A percentile compares a stretch with the other conserved stretches of the same genome.
Evolutionary conservation across 53 echinoderm and acorn worm species (phyloP).

Genomic region (Mesocentrotus franciscanus): DNA sequence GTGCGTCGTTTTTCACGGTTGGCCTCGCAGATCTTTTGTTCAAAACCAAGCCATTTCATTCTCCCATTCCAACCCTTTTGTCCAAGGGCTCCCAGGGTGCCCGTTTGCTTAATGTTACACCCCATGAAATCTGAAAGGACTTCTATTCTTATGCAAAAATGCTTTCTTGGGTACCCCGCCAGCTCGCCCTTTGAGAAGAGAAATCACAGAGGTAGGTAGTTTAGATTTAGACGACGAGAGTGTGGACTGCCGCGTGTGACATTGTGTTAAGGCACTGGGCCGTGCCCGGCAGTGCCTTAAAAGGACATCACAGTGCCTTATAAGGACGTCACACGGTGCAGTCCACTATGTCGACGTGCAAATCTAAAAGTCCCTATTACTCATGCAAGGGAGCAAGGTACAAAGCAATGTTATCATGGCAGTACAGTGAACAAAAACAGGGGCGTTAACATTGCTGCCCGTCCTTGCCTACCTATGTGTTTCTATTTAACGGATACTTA

Average conservation of each 20-base stretch:
- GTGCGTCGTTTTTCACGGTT: not conserved
- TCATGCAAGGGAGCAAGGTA: not conserved
- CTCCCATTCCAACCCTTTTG: constrained; percentile 6
- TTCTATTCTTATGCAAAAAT: constrained; percentile 45
- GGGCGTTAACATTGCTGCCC: not conserved
- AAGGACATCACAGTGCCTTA: too few species aligned
- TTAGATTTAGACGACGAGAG: too few species aligned
- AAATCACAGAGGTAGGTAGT: not conserved
- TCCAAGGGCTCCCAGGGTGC: not conserved
- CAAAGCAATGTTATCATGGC: not conserved
- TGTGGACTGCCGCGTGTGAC: too few species aligned
- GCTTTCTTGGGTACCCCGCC: not conserved
- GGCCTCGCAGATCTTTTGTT: constrained; percentile 36
- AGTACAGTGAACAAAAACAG: not conserved
- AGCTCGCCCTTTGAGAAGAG: not conserved
- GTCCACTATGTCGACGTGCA: too few species aligned
- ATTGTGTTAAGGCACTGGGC: too few species aligned
- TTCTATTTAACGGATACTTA: too few species aligned
- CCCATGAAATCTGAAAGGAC: constrained; percentile 15
- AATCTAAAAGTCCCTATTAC: constrained; percentile 20
- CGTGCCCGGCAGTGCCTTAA: too few species aligned
- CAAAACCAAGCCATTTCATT: constrained; percentile 22
- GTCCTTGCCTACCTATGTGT: too few species aligned
- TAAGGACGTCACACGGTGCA: too few species aligned
- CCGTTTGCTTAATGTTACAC: constrained; percentile 48